phyloP scores from a whole-genome alignment of 2,888 invertebrate species.

The Odontothrips loti region DNA sequence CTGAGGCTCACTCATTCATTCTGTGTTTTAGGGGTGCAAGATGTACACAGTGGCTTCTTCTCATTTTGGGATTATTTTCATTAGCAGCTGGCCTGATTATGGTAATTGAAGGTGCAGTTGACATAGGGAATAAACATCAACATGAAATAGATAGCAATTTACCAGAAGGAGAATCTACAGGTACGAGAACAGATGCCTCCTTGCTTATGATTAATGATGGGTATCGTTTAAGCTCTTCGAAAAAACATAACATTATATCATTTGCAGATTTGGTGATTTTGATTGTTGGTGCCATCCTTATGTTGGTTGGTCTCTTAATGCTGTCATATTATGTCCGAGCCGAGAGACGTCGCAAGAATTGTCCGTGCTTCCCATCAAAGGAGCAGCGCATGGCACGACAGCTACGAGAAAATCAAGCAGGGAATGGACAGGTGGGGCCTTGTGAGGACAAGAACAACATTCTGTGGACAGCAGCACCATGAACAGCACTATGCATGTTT shows the following conservation, averaged over 20 bases:
- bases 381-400: constrained; percentile 43
- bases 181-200: not conserved
- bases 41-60: constrained; percentile 43
- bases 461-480: constrained; percentile 9
- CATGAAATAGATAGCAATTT: constrained; percentile 43
- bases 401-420: constrained; percentile 41
- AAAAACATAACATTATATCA: constrained; percentile 28
- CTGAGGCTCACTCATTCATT: not conserved
- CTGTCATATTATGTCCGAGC: constrained; percentile 35
- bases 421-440: constrained; percentile 43
- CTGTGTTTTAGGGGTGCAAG: constrained; percentile 30
- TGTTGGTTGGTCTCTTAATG: constrained; percentile 51
- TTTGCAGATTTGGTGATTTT: constrained; percentile 50
- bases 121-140: constrained; percentile 18
- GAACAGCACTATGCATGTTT: constrained; percentile 23
- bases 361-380: constrained; percentile 43
- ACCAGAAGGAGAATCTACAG: constrained; percentile 38
- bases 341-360: constrained; percentile 40
- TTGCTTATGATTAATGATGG: not conserved
- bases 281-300: constrained; percentile 59
- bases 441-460: constrained; percentile 3
- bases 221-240: not conserved
- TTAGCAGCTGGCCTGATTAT: constrained; percentile 55
- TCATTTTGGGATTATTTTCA: constrained; percentile 41
- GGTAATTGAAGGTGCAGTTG: constrained; percentile 53